A percentile compares a stretch with the other conserved stretches of the same genome.
Conservation (phyloP, 2,888 invertebrate genomes). For the Ectropis crepuscularia region DNA sequence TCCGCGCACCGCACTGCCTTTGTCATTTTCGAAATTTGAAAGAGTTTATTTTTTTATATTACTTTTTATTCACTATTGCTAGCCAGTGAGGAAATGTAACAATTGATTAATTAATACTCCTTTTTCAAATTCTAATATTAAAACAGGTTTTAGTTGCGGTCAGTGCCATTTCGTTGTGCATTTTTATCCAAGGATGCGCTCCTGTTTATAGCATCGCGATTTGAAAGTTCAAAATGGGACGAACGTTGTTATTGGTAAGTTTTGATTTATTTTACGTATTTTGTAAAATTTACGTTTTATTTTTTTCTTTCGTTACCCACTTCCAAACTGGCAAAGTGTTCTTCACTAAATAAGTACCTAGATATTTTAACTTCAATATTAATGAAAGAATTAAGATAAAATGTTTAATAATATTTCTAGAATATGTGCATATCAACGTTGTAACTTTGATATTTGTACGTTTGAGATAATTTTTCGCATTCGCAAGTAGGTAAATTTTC, state of each 20-base stretch:
- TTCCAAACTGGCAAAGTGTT: no score
- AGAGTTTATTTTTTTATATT: slow-evolving; percentile 4
- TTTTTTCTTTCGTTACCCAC: no score
- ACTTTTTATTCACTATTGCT: slow-evolving; percentile 11
- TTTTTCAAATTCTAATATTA: slow-evolving; percentile 28
- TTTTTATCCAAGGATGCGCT: slow-evolving; percentile 59
- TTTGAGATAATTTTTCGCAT: no score
- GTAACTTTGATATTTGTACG: no score
- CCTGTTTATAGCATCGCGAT: slow-evolving; percentile 46
- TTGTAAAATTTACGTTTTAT: not conserved
- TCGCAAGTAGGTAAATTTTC: no score
- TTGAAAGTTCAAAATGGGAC: slow-evolving; percentile 45
- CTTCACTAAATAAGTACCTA: no score
- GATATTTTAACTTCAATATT: no score
- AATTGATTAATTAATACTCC: slow-evolving; percentile 12
- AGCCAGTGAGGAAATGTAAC: slow-evolving; percentile 29
- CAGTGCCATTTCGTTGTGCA: slow-evolving; percentile 49
- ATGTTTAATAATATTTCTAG: no score
- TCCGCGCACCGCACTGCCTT: slow-evolving; percentile 53
- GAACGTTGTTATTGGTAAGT: slow-evolving; percentile 50
- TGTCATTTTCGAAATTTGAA: slow-evolving; percentile 43
- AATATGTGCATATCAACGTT: no score
- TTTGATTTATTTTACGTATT: slow-evolving; percentile 4
- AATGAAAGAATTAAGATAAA: no score
- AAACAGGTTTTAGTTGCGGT: slow-evolving; percentile 56